Evolutionary conservation across 2,888 invertebrate species (phyloP).

Genomic region (Ctenicera cuprea): DNA sequence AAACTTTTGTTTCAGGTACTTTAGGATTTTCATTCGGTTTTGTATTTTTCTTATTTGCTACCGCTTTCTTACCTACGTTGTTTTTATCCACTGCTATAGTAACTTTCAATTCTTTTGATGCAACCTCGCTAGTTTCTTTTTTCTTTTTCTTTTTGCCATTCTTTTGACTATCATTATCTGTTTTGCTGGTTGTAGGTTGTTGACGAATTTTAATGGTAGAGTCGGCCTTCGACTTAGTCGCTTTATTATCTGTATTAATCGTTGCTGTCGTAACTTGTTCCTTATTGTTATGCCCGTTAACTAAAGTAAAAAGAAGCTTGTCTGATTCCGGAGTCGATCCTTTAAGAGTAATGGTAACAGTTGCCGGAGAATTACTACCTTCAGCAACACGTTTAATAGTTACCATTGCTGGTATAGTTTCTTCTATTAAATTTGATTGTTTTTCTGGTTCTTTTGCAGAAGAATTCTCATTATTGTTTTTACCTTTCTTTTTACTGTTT

Average conservation of each 20-base stretch:
- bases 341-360: constrained; percentile 85
- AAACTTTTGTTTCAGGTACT: constrained; percentile 49
- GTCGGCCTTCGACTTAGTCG: constrained; percentile 54
- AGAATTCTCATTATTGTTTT: constrained; percentile 29
- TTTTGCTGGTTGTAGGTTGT: constrained; percentile 37
- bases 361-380: constrained; percentile 80
- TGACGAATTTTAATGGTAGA: constrained; percentile 39
- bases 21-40: constrained; percentile 40
- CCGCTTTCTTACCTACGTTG: constrained; percentile 29
- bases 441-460: constrained; percentile 58
- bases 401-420: constrained; percentile 76
- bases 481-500: constrained; percentile 48
- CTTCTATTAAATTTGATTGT: constrained; percentile 67
- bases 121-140: constrained; percentile 35
- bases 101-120: constrained; percentile 66
- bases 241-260: constrained; percentile 53
- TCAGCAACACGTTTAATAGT: constrained; percentile 84
- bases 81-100: constrained; percentile 63
- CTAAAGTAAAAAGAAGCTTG: constrained; percentile 82
- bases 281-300: constrained; percentile 74
- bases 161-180: constrained; percentile 39
- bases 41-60: constrained; percentile 42
- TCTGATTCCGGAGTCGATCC: constrained; percentile 85
- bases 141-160: constrained; percentile 47
- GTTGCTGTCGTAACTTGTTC: constrained; percentile 53